Evolutionary conservation across 1,140 invertebrate genomes (phyloP).

Genomic region (Drosophila neocordata): DNA sequence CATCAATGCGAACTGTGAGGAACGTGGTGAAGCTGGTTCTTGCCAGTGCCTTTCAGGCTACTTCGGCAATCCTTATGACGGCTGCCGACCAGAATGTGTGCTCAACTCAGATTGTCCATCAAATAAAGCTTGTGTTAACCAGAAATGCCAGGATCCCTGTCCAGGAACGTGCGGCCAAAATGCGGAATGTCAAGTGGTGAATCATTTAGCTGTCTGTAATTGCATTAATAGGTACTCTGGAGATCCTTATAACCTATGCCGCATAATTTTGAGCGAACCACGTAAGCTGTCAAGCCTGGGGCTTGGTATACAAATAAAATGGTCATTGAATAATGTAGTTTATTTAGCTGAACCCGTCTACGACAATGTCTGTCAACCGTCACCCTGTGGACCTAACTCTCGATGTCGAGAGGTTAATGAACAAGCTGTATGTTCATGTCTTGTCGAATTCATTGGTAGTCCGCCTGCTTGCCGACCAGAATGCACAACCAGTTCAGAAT

Average conservation of each 20-base stretch:
- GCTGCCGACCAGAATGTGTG: slow-evolving; percentile 90
- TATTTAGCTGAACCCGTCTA: slow-evolving; percentile 64
- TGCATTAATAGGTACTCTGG: slow-evolving; percentile 88
- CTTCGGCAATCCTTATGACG: slow-evolving; percentile 88
- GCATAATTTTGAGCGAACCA: slow-evolving; percentile 83
- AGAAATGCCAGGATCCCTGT: slow-evolving; percentile 91
- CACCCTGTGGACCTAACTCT: slow-evolving; percentile 88
- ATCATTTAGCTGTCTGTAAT: slow-evolving; percentile 89
- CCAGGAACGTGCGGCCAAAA: slow-evolving; percentile 89
- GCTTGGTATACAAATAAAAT: neutral
- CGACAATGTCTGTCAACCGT: slow-evolving; percentile 87
- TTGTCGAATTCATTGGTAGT: slow-evolving; percentile 88
- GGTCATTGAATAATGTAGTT: slow-evolving; percentile 26
- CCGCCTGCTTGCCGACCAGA: slow-evolving; percentile 90
- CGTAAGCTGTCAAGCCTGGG: slow-evolving; percentile 83
- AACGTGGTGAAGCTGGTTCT: slow-evolving; percentile 86
- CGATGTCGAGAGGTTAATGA: slow-evolving; percentile 86
- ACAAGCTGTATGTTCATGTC: slow-evolving; percentile 89
- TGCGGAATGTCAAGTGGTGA: slow-evolving; percentile 88
- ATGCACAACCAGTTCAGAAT: slow-evolving; percentile 90
- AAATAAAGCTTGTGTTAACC: slow-evolving; percentile 89
- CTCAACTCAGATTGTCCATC: slow-evolving; percentile 89
- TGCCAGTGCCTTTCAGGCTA: slow-evolving; percentile 89
- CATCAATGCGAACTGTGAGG: slow-evolving; percentile 90
- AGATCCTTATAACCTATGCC: slow-evolving; percentile 86